Evolutionary conservation across 2,113 vertebrate species (phyloP), one percentile per base, ranked within the genome.

Genomic region (Toxotes jaculatrix): DNA sequence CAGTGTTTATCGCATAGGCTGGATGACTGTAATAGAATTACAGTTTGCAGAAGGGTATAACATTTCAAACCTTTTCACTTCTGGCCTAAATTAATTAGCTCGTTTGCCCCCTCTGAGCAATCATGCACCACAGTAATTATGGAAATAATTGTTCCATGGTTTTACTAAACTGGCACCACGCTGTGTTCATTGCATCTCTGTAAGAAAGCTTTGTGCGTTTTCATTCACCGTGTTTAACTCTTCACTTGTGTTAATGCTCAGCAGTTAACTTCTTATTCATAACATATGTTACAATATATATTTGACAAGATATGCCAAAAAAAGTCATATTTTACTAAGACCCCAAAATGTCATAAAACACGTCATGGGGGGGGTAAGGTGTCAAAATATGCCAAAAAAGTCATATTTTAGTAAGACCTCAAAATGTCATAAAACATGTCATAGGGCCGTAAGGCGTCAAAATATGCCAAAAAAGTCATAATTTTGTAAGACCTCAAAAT

Each of bases 1-100:
- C 69, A 83, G 7, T 75, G 65, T 82, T 85, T 89, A 78, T 91
- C 60, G 85, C 76, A 45, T 43, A 55, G 57, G 4, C 55, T 73
- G 67, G 7, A 59, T 53, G 34, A 76, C 32, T 84, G 77, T 81
- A 65, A 81, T 74, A 65, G 32, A 87, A 84, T 83, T 62, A 80
- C 47, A 70, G 71, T 79, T 81, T 82, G 71, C 74, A 85, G 64
- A 72, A 21, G 36, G 34, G 34, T 72, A 72, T 86, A 76, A 47
- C 27, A 67, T 91, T 92, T 88, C 75, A 85, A 76, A 80, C 84
- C 74, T 63, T 70, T 87, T 73, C 49, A 69, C 84, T 84, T 76
- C 51, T 75, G 64, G 49, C 21, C 72, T 79, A 80, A 90, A 85
- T 81, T 16, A 81, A 83, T 88, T 80, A 45, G 59, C 85, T 83